phyloP scores from a whole-genome alignment of 2,113 vertebrate species.

The Orientallactaga bullata region DNA sequence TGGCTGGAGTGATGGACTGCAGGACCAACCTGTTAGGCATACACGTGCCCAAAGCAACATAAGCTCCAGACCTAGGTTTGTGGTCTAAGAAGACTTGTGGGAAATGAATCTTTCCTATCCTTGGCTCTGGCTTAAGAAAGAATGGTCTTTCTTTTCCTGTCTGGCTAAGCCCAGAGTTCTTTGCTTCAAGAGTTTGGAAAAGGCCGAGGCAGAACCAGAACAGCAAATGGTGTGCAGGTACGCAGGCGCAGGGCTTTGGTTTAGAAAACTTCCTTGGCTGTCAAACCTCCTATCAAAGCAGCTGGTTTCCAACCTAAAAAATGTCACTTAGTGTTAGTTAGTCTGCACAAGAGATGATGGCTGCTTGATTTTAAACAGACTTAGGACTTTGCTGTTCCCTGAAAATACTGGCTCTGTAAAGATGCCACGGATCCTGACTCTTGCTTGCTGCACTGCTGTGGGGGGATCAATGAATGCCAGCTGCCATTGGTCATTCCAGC shows the following conservation, averaged over 20 bases:
- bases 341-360: constrained; percentile 33
- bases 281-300: neutral
- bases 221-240: neutral
- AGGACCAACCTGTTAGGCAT: neutral
- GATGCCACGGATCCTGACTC: neutral
- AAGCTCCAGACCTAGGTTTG: constrained; percentile 25
- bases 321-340: neutral
- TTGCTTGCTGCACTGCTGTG: neutral
- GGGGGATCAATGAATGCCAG: neutral
- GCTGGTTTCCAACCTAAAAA: constrained; percentile 30
- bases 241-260: neutral
- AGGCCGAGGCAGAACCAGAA: neutral
- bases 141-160: neutral
- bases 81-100: constrained; percentile 2
- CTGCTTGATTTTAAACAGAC: constrained; percentile 38
- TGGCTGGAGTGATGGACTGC: neutral
- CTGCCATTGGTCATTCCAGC: neutral
- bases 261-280: constrained; percentile 26
- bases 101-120: neutral
- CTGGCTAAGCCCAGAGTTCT: constrained; percentile 6
- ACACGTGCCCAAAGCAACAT: constrained; percentile 2
- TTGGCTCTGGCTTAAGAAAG: constrained; percentile 9
- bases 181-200: neutral
- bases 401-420: neutral
- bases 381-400: constrained; percentile 2